A percentile compares a stretch with the other conserved stretches of the same genome.
Evolutionary conservation across 1,140 invertebrate species (phyloP).

Genomic region (Drosophila hydei): DNA sequence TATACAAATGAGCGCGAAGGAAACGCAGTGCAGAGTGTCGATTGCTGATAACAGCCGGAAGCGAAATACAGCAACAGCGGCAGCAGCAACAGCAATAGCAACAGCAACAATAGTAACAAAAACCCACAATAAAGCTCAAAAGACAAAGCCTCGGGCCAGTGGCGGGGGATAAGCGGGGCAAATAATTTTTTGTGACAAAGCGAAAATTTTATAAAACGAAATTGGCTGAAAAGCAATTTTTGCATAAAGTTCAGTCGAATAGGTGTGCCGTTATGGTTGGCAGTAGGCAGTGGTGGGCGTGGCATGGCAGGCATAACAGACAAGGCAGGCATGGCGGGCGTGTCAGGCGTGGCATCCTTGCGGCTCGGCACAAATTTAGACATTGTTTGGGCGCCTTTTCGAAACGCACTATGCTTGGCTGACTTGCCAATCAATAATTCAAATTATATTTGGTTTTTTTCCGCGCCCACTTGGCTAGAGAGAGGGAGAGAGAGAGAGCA

Average conservation of each 20-base stretch:
- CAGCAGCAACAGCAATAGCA: slow-evolving; percentile 19
- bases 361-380: slow-evolving; percentile 70
- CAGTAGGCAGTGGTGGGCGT: background rate
- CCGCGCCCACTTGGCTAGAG: background rate
- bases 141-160: slow-evolving; percentile 58
- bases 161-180: slow-evolving; percentile 9
- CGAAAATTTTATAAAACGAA: slow-evolving; percentile 60
- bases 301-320: no score
- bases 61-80: slow-evolving; percentile 59
- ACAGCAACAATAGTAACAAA: slow-evolving; percentile 31
- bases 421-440: slow-evolving; percentile 75
- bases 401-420: slow-evolving; percentile 48
- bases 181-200: slow-evolving; percentile 48
- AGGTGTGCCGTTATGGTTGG: slow-evolving; percentile 48
- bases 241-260: slow-evolving; percentile 49
- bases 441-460: slow-evolving; percentile 64
- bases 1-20: slow-evolving; percentile 51
- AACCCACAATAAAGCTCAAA: slow-evolving; percentile 60
- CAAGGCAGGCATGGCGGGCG: no score
- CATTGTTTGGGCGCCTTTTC: slow-evolving; percentile 49
- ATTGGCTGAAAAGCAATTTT: slow-evolving; percentile 75
- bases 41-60: slow-evolving; percentile 81
- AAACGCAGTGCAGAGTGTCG: slow-evolving; percentile 68
- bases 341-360: slow-evolving; percentile 54
- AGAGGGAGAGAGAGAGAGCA: background rate